phyloP scores from a whole-genome alignment of 2,888 invertebrate genomes.

The Eupithecia dodoneata region DNA sequence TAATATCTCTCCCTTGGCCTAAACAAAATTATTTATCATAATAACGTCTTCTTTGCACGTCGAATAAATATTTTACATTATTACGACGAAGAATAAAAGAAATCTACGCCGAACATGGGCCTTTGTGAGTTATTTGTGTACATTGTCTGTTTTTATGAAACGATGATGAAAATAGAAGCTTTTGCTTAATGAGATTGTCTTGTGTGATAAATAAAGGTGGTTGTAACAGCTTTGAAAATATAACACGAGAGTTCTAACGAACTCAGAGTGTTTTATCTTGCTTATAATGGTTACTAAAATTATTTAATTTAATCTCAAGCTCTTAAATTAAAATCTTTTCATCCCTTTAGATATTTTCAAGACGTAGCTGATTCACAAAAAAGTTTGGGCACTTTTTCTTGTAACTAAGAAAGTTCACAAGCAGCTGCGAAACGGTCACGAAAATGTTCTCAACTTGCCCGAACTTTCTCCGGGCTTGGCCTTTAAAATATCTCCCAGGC shows the following conservation, averaged over 20 bases:
- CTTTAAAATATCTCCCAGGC: slow-evolving; percentile 48
- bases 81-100: slow-evolving; percentile 34
- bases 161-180: slow-evolving; percentile 27
- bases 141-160: slow-evolving; percentile 34
- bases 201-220: slow-evolving; percentile 20
- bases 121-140: slow-evolving; percentile 37
- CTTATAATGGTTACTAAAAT: not conserved
- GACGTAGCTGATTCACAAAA: not conserved
- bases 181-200: slow-evolving; percentile 17
- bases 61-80: slow-evolving; percentile 43
- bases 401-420: slow-evolving; percentile 34
- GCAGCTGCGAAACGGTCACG: slow-evolving; percentile 42
- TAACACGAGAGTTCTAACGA: not conserved
- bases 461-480: slow-evolving; percentile 33
- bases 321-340: not conserved
- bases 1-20: slow-evolving; percentile 54
- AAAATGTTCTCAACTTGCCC: slow-evolving; percentile 38
- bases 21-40: slow-evolving; percentile 58
- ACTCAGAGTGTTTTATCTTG: not conserved
- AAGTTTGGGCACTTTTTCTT: slow-evolving; percentile 15
- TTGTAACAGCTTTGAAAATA: slow-evolving; percentile 2
- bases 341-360: not conserved
- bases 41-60: slow-evolving; percentile 46
- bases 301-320: not conserved
- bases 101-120: slow-evolving; percentile 33